These are phyloP conservation scores for Trichogramma evanescens DNA, from an alignment of 2,888 invertebrate species.

Conservation along the genomic window DNA sequence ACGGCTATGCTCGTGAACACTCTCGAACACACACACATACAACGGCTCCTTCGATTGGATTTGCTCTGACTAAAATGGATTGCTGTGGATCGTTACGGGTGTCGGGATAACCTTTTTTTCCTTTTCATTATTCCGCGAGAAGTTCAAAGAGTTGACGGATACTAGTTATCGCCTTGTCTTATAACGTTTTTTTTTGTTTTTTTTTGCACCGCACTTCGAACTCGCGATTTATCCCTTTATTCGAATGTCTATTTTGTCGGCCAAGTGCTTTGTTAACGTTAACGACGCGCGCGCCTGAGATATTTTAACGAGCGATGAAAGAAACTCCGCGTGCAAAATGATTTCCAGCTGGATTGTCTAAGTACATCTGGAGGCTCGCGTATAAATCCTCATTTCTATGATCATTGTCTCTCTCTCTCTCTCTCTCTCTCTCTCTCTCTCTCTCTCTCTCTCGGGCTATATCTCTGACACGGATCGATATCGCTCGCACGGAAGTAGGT, in stretches of 20 bases:
- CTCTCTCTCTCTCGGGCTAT: not conserved
- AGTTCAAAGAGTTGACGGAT: not conserved
- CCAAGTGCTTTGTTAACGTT: not conserved
- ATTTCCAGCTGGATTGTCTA: too few relatives aligned
- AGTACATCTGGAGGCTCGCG: too few relatives aligned
- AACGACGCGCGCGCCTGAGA: too few relatives aligned
- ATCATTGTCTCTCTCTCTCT: constrained; percentile 1
- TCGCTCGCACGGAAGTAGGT: not conserved
- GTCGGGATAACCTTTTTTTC: not conserved
- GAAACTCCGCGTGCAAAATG: not conserved
- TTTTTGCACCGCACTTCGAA: not conserved
- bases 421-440: not conserved
- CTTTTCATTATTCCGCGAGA: not conserved
- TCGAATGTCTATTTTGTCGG: too few relatives aligned
- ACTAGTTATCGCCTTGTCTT: not conserved
- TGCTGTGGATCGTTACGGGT: not conserved
- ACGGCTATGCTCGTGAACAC: too few relatives aligned
- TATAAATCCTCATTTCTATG: too few relatives aligned
- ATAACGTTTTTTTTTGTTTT: constrained; percentile 1
- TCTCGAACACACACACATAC: not conserved
- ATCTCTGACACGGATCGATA: constrained; percentile 3
- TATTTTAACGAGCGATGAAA: constrained; percentile 3
- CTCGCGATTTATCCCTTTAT: too few relatives aligned
- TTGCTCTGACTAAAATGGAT: constrained; percentile 2
- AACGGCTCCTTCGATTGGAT: not conserved